Conservation (phyloP, 2,113 vertebrate genomes). For the Turnix velox region DNA sequence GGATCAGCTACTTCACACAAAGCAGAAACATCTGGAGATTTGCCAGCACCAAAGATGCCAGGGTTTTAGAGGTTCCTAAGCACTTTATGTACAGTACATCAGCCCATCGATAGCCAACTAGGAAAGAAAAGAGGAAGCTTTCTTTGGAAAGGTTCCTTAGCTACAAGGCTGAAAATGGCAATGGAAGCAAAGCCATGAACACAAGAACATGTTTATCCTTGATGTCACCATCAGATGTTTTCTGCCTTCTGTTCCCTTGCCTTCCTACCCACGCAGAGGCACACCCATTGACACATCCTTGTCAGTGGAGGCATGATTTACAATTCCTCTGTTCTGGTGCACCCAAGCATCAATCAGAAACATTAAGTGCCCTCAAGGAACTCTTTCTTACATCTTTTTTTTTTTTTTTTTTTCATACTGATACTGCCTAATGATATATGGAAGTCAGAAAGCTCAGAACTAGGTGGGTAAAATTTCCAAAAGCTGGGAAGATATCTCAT, state of each 20-base stretch:
- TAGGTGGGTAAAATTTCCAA: neutral
- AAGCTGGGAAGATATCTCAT: neutral
- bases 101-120: neutral
- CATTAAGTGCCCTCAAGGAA: neutral
- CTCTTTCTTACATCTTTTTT: neutral
- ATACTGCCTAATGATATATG: neutral
- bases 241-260: neutral
- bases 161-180: neutral
- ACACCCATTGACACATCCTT: slow-evolving; percentile 3
- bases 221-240: neutral
- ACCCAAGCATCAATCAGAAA: neutral
- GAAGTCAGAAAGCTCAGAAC: neutral
- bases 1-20: neutral
- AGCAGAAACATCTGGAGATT: neutral
- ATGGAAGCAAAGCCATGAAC: neutral
- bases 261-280: neutral
- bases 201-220: neutral
- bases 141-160: neutral
- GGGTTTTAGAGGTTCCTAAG: neutral
- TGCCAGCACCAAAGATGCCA: neutral
- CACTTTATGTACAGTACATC: neutral
- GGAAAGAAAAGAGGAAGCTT: neutral
- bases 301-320: neutral
- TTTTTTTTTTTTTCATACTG: neutral
- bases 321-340: neutral